Evolutionary conservation across 2,888 invertebrate genomes (phyloP).

Genomic region (Cerceris rybyensis): DNA sequence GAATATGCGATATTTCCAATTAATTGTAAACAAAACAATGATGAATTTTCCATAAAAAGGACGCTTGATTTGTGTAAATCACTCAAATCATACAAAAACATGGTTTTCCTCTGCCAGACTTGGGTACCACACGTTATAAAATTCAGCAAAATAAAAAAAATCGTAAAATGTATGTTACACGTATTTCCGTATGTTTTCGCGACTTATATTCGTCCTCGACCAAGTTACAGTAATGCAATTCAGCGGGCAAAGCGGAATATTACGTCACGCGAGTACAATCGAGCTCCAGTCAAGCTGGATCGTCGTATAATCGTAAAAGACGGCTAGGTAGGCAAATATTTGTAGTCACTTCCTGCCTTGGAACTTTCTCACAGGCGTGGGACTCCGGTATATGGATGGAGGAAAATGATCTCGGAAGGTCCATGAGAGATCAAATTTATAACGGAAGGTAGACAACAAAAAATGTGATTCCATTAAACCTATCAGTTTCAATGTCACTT

Average conservation of each 20-base stretch:
- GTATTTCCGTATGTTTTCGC: not conserved
- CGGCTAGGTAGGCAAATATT: slow-evolving; percentile 70
- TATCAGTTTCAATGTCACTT: too few species aligned
- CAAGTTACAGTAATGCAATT: slow-evolving; percentile 1
- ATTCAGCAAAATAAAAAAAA: too few species aligned
- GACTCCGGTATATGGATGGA: slow-evolving; percentile 22
- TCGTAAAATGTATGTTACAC: too few species aligned
- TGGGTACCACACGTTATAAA: too few species aligned
- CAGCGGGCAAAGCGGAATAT: slow-evolving; percentile 25
- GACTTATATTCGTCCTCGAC: slow-evolving; percentile 7
- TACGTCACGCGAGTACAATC: slow-evolving; percentile 54
- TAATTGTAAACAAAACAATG: too few species aligned
- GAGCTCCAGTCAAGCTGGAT: slow-evolving; percentile 51
- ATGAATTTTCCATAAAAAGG: too few species aligned
- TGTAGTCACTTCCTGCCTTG: slow-evolving; percentile 74
- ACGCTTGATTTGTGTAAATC: too few species aligned
- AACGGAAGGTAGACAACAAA: slow-evolving; percentile 4
- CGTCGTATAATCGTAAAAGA: slow-evolving; percentile 53
- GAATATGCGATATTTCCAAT: too few species aligned
- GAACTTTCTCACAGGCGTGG: slow-evolving; percentile 52
- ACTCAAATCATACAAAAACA: too few species aligned
- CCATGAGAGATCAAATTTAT: slow-evolving; percentile 30
- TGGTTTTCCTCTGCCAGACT: too few species aligned
- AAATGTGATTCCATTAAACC: not conserved
- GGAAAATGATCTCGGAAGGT: slow-evolving; percentile 40